A percentile compares a stretch with the other conserved stretches of the same genome.
These are phyloP conservation scores for Adela reaumurella DNA, from an alignment of 2,888 invertebrate species.

Conservation along the genomic window DNA sequence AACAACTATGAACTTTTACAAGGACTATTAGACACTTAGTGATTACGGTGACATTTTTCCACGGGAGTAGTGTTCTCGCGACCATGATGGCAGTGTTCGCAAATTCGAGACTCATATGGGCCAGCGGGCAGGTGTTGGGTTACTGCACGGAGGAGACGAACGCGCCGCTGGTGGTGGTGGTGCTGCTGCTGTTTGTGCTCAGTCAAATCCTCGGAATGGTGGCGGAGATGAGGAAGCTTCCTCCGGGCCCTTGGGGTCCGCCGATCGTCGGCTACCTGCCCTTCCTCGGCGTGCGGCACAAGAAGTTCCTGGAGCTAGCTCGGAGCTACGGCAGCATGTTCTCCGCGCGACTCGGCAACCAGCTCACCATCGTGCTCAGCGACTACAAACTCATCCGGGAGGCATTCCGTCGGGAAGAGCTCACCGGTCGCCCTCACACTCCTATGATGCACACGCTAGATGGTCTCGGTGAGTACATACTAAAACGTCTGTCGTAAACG, in stretches of 20 bases:
- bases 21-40: too few relatives aligned
- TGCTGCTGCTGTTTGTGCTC: constrained; percentile 19
- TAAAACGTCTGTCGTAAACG: too few relatives aligned
- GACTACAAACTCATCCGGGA: constrained; percentile 84
- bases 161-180: constrained; percentile 44
- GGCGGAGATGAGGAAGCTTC: constrained; percentile 52
- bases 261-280: constrained; percentile 82
- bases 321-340: constrained; percentile 78
- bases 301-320: constrained; percentile 73
- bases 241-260: constrained; percentile 86
- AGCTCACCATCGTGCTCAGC: constrained; percentile 80
- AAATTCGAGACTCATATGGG: constrained; percentile 53
- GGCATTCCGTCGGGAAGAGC: constrained; percentile 81
- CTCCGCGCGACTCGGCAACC: constrained; percentile 76
- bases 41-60: not conserved
- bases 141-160: constrained; percentile 39
- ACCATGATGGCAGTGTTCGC: constrained; percentile 24
- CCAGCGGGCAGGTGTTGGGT: constrained; percentile 42
- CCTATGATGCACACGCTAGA: constrained; percentile 83
- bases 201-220: constrained; percentile 39
- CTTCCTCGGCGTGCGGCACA: constrained; percentile 75
- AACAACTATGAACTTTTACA: not conserved
- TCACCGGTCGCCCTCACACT: constrained; percentile 83
- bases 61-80: not conserved
- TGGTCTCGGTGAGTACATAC: constrained; percentile 82